Evolutionary conservation across 2,797 vertebrate genomes (phyloP).

Genomic region (Hemitrygon akajei): DNA sequence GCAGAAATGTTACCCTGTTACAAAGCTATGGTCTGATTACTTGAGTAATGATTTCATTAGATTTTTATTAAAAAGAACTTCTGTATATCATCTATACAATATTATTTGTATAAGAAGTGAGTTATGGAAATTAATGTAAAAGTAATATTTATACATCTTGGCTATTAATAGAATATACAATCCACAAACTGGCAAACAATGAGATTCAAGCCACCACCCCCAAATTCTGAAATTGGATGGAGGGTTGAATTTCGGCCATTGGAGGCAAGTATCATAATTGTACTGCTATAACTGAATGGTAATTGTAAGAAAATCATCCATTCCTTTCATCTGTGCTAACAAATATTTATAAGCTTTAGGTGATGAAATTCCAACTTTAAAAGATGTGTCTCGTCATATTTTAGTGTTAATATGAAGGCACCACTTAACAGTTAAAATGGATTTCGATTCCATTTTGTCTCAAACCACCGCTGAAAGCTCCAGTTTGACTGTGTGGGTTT

Average conservation of each 20-base stretch:
- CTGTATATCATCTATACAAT: background rate
- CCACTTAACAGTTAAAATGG: too few relatives aligned
- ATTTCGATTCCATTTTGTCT: background rate
- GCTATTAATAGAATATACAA: conserved; percentile 79
- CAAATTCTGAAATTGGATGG: conserved; percentile 98
- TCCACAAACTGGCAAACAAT: conserved; percentile 99
- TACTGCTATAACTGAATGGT: too few relatives aligned
- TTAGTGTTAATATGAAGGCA: too few relatives aligned
- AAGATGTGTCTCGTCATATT: too few relatives aligned
- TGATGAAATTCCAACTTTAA: too few relatives aligned
- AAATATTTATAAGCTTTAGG: background rate
- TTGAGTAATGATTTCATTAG: background rate
- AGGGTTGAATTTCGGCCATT: conserved; percentile 96
- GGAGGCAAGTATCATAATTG: conserved; percentile 68
- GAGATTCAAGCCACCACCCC: conserved; percentile 97
- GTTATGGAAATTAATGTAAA: background rate
- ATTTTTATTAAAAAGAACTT: too few relatives aligned
- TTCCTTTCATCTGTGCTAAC: background rate
- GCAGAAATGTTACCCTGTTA: background rate
- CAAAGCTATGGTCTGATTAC: background rate
- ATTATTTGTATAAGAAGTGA: background rate
- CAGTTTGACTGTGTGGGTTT: too few relatives aligned
- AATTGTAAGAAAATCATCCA: background rate
- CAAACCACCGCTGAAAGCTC: background rate
- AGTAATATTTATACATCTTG: conserved; percentile 30